These are phyloP conservation scores for Choloepus didactylus DNA, from an alignment of 2,797 vertebrate genomes.

Conservation along the genomic window DNA sequence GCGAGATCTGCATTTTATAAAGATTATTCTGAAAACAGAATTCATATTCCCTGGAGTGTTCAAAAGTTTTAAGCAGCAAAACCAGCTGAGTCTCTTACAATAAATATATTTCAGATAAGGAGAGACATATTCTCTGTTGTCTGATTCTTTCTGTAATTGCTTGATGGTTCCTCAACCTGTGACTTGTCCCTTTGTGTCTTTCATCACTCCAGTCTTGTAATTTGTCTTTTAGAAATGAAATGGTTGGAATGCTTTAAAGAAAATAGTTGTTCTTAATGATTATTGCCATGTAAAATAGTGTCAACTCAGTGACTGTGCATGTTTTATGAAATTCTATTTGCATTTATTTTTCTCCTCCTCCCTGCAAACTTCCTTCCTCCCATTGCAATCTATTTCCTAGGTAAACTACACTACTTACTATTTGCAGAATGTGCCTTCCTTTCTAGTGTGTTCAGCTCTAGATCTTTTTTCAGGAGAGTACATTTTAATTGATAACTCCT, in stretches of 20 bases:
- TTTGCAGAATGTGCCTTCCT: not conserved
- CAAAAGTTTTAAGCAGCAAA: not conserved
- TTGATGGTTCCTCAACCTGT: not conserved
- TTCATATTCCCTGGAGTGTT: not conserved
- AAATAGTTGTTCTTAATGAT: not conserved
- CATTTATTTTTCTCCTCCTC: not conserved
- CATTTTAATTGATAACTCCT: not conserved
- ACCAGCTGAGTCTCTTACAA: not conserved
- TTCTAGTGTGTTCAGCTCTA: not conserved
- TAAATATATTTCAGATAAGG: not conserved
- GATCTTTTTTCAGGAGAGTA: not conserved
- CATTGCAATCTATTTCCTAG: not conserved
- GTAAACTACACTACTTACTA: not conserved
- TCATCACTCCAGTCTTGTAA: not conserved
- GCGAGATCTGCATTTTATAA: not conserved
- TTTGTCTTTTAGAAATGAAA: slow-evolving; percentile 5
- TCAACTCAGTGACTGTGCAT: not conserved
- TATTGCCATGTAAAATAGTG: not conserved
- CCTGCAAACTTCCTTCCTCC: not conserved
- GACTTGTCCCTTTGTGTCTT: not conserved
- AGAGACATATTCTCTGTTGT: not conserved
- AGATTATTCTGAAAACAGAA: not conserved
- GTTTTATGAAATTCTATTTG: not conserved
- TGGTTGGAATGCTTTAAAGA: not conserved
- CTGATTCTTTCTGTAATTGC: not conserved